Evolutionary conservation across 35 echinoderm and acorn worm species (phyloP).

Genomic region (Nesometra sesokonis): DNA sequence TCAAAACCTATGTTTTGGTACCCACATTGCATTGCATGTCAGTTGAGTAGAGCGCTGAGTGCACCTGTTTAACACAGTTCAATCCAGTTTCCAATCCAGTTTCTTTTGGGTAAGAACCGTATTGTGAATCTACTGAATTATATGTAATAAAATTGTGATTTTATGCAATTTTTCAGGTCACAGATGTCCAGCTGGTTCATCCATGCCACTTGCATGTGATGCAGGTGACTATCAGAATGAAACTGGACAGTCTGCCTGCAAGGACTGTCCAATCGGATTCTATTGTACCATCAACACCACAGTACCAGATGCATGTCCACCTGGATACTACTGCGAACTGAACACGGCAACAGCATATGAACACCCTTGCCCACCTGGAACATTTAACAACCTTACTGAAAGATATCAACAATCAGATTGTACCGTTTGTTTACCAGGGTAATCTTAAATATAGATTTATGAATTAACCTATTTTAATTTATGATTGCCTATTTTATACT

Average conservation of each 20-base stretch:
- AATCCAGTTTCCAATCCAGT: no score
- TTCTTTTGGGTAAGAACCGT: no score
- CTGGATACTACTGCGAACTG: conserved; percentile 73
- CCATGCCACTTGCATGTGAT: conserved; percentile 33
- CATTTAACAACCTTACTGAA: conserved; percentile 82
- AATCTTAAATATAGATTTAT: background rate
- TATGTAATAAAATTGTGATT: background rate
- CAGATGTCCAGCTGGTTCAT: conserved; percentile 50
- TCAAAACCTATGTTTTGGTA: no score
- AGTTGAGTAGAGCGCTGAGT: no score
- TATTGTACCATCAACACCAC: conserved; percentile 88
- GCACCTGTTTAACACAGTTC: no score
- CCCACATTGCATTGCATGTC: no score
- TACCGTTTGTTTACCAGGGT: conserved; percentile 77
- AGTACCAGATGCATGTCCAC: conserved; percentile 47
- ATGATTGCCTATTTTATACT: no score
- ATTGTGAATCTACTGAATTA: no score
- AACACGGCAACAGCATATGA: conserved; percentile 56
- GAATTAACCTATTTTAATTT: no score
- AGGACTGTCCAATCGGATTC: conserved; percentile 63
- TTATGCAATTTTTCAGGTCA: conserved; percentile 28
- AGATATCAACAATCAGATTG: conserved; percentile 40
- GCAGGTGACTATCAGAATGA: conserved; percentile 79
- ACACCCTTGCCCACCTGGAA: conserved; percentile 70
- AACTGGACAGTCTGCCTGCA: conserved; percentile 48